Evolutionary conservation across 2,888 invertebrate genomes (phyloP).

Genomic region (Zele albiditarsus): DNA sequence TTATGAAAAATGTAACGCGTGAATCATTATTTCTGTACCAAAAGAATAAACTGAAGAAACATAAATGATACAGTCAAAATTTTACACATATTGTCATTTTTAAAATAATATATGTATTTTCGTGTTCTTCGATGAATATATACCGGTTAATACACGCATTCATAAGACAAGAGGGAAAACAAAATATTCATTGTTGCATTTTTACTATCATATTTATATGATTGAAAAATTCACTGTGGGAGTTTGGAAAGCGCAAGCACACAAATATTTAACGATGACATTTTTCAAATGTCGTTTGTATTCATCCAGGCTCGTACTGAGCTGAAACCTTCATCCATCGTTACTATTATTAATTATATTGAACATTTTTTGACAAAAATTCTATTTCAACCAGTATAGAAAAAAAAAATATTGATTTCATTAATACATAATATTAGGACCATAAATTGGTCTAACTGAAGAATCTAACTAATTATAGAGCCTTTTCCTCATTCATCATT

Average conservation of each 20-base stretch:
- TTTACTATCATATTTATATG: neutral
- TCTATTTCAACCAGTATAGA: neutral
- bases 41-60: neutral
- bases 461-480: neutral
- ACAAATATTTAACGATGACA: neutral
- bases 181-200: neutral
- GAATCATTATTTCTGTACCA: neutral
- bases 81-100: slow-evolving; percentile 2
- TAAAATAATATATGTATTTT: slow-evolving; percentile 14
- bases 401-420: neutral
- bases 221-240: neutral
- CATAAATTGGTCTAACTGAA: slow-evolving; percentile 12
- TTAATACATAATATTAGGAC: neutral
- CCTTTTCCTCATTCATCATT: neutral
- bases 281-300: neutral
- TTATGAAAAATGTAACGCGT: neutral
- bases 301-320: neutral
- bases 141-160: neutral
- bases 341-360: neutral
- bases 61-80: neutral
- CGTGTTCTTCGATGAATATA: neutral
- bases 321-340: neutral
- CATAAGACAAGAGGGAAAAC: neutral
- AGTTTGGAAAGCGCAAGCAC: neutral
- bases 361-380: neutral